These are phyloP conservation scores for Lepus europaeus DNA, from an alignment of 2,113 vertebrate species.

Conservation along the genomic window DNA sequence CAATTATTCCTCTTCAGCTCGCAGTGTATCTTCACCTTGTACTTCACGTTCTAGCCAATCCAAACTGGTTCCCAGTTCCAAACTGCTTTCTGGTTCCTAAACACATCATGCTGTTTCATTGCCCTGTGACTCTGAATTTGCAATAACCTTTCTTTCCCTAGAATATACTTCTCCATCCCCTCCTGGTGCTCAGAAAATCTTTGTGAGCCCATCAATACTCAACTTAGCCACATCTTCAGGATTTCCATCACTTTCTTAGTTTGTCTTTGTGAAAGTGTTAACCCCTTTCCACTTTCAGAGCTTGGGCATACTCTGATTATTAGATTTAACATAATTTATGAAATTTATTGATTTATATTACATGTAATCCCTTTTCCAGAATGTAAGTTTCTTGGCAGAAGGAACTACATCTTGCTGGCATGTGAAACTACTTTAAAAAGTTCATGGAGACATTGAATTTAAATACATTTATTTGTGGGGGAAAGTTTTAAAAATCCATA, in stretches of 20 bases:
- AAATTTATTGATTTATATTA: not conserved
- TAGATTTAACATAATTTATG: not conserved
- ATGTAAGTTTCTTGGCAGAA: not conserved
- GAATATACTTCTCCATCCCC: not conserved
- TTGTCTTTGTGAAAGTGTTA: not conserved
- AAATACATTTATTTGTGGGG: no score
- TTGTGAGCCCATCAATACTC: not conserved
- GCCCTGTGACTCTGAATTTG: not conserved
- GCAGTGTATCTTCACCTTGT: not conserved
- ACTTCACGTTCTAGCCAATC: not conserved
- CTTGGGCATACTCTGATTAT: not conserved
- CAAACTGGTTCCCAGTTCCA: not conserved
- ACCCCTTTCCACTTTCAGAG: not conserved
- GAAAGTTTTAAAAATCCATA: no score
- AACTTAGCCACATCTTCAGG: not conserved
- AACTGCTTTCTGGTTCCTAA: not conserved
- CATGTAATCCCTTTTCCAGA: not conserved
- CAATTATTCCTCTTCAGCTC: not conserved
- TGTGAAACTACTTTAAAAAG: no score
- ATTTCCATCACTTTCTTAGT: not conserved
- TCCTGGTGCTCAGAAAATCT: not conserved
- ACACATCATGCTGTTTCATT: not conserved
- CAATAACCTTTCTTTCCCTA: not conserved
- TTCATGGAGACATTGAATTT: no score
- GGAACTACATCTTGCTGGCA: not conserved